These are phyloP conservation scores for Meleagris gallopavo DNA, from an alignment of 2,113 vertebrate genomes.

Conservation along the genomic window DNA sequence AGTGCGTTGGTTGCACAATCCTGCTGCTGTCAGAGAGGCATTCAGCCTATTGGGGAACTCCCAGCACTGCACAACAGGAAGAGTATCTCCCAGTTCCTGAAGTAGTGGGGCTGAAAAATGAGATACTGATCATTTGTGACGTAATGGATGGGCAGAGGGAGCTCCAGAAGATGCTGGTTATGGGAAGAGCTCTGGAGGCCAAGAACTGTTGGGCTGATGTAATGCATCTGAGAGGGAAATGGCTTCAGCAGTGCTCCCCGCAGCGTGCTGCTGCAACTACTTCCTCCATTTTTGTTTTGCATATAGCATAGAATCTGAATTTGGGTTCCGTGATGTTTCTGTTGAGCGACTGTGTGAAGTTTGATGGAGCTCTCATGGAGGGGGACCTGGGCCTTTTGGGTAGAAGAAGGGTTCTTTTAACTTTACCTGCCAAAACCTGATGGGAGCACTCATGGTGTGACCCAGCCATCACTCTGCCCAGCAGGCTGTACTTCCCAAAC, in stretches of 20 bases:
- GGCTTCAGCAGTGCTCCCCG: fast-evolving
- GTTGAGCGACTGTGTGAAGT: not conserved
- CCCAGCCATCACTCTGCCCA: not conserved
- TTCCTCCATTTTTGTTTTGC: not conserved
- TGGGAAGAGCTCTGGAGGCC: not conserved
- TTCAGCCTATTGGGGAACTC: not conserved
- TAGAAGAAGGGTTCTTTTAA: not conserved
- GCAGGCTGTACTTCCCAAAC: not conserved
- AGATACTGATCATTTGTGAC: not conserved
- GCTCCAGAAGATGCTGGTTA: not conserved
- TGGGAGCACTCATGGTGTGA: not conserved
- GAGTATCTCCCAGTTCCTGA: not conserved
- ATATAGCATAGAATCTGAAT: not conserved
- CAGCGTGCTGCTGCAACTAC: not conserved
- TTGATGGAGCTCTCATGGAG: not conserved
- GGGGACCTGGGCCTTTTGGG: not conserved
- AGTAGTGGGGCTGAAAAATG: not conserved
- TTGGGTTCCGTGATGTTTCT: not conserved
- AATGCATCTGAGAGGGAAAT: fast-evolving
- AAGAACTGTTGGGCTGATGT: not conserved
- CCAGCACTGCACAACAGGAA: not conserved
- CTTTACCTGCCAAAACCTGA: not conserved
- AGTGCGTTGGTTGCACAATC: not conserved
- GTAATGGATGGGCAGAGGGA: not conserved
- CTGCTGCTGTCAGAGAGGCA: not conserved